Conservation (phyloP, 2,888 invertebrate genomes). For the Neoscelio sp. region DNA sequence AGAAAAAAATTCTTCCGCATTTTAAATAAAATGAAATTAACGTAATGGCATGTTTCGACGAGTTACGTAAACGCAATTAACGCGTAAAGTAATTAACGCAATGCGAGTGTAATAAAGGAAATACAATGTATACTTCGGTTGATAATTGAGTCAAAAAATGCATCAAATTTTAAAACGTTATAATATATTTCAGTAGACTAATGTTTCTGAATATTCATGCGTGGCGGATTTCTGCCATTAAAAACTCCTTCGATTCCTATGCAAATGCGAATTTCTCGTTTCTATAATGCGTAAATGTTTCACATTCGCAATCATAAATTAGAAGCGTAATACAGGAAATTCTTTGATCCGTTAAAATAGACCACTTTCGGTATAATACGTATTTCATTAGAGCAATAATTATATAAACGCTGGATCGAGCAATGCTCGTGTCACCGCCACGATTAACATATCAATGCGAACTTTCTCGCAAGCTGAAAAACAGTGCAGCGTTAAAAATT, state of each 20-base stretch:
- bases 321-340: slow-evolving; percentile 32
- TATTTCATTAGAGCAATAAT: slow-evolving; percentile 31
- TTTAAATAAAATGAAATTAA: background rate
- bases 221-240: too few relatives aligned
- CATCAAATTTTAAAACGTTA: too few relatives aligned
- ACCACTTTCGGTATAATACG: slow-evolving; percentile 29
- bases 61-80: too few relatives aligned
- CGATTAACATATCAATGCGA: slow-evolving; percentile 32
- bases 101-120: too few relatives aligned
- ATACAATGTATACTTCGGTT: too few relatives aligned
- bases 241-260: background rate
- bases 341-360: slow-evolving; percentile 14
- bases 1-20: background rate
- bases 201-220: background rate
- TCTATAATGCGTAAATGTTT: slow-evolving; percentile 5
- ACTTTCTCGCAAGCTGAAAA: slow-evolving; percentile 43
- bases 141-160: too few relatives aligned
- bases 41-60: background rate
- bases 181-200: background rate
- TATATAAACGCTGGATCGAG: slow-evolving; percentile 41
- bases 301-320: slow-evolving; percentile 22
- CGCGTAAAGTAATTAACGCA: too few relatives aligned
- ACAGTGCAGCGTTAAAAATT: slow-evolving; percentile 7
- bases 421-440: background rate
- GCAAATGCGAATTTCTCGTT: background rate